Percentiles rank a stretch among this genome's conserved stretches.
Conservation (phyloP, 1,140 invertebrate genomes). For the Drosophila malerkotliana region DNA sequence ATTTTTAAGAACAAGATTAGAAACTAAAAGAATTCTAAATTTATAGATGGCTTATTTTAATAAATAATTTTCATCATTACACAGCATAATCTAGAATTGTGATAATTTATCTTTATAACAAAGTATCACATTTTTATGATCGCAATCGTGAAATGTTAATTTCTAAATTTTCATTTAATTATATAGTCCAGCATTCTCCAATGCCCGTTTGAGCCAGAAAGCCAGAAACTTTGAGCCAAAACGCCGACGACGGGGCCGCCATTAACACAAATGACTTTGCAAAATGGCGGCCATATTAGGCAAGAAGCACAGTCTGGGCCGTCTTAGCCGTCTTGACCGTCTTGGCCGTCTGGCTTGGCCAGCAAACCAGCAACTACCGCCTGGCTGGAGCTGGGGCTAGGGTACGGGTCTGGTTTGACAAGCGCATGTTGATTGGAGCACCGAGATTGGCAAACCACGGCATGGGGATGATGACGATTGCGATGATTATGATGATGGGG, state of each 20-base stretch:
- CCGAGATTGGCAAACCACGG: conserved; percentile 71
- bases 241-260: conserved; percentile 55
- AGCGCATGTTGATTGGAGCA: conserved; percentile 79
- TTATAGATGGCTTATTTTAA: too few relatives aligned
- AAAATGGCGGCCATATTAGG: conserved; percentile 79
- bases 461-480: conserved; percentile 23
- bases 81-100: not conserved
- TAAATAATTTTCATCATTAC: not conserved
- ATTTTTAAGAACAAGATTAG: not conserved
- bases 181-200: conserved; percentile 15
- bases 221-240: conserved; percentile 24
- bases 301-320: conserved; percentile 52
- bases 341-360: conserved; percentile 8
- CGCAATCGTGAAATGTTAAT: conserved; percentile 40
- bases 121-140: conserved; percentile 3
- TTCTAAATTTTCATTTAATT: conserved; percentile 49
- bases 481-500: conserved; percentile 27
- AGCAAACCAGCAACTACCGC: conserved; percentile 50
- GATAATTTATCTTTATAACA: not conserved
- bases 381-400: conserved; percentile 24
- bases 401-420: conserved; percentile 53
- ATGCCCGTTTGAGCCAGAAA: conserved; percentile 4
- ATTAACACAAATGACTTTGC: conserved; percentile 81
- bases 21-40: not conserved
- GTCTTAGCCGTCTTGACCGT: not conserved